Evolutionary conservation across 2,888 invertebrate species (phyloP), one percentile per base, ranked within the genome.

Genomic region (Ophioninae sp.): DNA sequence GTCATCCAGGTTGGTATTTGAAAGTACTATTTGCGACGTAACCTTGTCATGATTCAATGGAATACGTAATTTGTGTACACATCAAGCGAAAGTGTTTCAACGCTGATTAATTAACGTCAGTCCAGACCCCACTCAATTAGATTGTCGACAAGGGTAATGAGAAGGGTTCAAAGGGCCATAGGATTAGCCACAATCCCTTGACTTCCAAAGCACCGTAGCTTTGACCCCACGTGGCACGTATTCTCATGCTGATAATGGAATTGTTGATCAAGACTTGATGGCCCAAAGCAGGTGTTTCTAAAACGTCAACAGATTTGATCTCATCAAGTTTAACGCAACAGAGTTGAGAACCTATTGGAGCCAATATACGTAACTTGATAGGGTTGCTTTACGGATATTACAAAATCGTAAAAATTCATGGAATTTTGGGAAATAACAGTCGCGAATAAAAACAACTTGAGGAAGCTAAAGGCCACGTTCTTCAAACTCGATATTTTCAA

Each of bases 1-100:
- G 94, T 95, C 80, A 95, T 96, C 88, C 95, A 95, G 94, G 96
- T 95, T 91, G 90, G 89, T 90, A 51, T 30, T 56, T 85, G 76
- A 86, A 79, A 86, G 77, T 85, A 83, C 13, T 39, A 20, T 44
- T 68, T 5, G 13, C 23, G 8, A 59, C 41, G 39, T 10, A 6
- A 6, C 9, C n/a, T 30, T 17, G 51, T 6, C 17, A 51, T 13
- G 51, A 17, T 51, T 3, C 17, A 51, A 17, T 17, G 17, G 51
- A 51, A 17, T 17, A 51, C 13, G 51, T 51, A 51, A 51, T 17
- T 13, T 51, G 51, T 51, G 13, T 51, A 51, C 51, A 51, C 13
- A 51, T 17, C 51, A 13, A 13, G 51, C 51, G 51, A 51, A 51
- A 51, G 17, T 51, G 51, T 51, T 3, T 10, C 13, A 17, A 51